Base-by-base conservation (phyloP, 2,797 vertebrate species). In the Simalia tracyae region DNA sequence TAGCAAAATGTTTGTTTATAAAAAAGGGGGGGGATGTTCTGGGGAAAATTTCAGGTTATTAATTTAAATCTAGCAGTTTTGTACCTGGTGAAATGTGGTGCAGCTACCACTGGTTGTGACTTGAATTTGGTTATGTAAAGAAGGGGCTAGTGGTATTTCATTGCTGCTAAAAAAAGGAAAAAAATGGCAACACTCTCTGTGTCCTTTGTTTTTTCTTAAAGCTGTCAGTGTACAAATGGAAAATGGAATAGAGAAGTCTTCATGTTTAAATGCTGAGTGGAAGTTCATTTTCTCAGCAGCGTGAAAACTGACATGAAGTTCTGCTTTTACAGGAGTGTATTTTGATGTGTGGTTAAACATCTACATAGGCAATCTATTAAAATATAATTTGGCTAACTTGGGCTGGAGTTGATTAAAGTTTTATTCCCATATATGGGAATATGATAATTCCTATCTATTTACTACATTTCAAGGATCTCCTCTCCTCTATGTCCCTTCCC, bases 291-390 rank as follows among this genome's bases (percentile, higher is more conserved):
- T 98, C 97, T 97, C 97, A 98, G 97, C 98, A 97, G 98, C 98
- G 98, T 98, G 86, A 98, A 98, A 98, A 98, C 98, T 98, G 97
- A 98, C 97, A 98, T 97, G 96, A 98, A 98, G 97, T 98, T 99
- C 95, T 98, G 95, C 95, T 97, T 98, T 98, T 98, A 98, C 98
- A 98, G 98, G 98, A 98, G 99, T 97, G 97, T 96, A 64, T 92
- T 92, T 98, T 98, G 98, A 98, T 98, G 98, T 95, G 93, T 97
- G 96, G 98, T 98, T 98, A 99, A 98, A 98, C 98, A 98, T 98
- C 98, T 98, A 97, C 98, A 98, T 99, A 99, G 98, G 98, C 98
- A 98, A 97, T 98, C 98, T 98, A 96, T 98, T 98, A 98, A 97
- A 93, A 96, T 98, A 97, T 97, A 98, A 98, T 98, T 97, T 97